Conservation (phyloP, 2,113 vertebrate species). For the Eclectus roratus region DNA sequence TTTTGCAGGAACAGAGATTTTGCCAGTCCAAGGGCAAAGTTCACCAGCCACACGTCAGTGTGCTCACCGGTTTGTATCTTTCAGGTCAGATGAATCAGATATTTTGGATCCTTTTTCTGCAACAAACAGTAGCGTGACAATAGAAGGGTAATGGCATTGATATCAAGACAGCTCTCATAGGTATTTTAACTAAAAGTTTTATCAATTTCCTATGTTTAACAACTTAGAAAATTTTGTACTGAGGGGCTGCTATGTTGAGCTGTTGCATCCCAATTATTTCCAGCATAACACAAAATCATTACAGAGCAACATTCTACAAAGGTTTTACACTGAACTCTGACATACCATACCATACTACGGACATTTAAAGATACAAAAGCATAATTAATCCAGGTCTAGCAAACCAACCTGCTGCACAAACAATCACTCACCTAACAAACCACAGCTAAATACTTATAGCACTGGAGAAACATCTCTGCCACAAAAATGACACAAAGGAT, state of each 20-base stretch:
- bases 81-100: background rate
- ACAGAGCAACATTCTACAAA: background rate
- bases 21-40: background rate
- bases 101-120: background rate
- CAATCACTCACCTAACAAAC: background rate
- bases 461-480: background rate
- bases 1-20: conserved; percentile 8
- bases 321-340: background rate
- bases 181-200: background rate
- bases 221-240: background rate
- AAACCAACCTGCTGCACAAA: background rate
- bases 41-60: background rate
- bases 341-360: background rate
- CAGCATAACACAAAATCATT: background rate
- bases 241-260: background rate
- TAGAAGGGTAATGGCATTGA: background rate
- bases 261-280: background rate
- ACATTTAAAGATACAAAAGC: background rate
- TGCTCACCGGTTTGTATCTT: background rate
- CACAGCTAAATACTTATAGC: background rate
- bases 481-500: background rate
- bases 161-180: background rate
- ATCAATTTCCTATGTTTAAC: background rate
- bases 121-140: background rate
- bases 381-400: background rate